Evolutionary conservation across 2,113 vertebrate species (phyloP), one percentile per base, ranked within the genome.

Genomic region (Cavia aperea): DNA sequence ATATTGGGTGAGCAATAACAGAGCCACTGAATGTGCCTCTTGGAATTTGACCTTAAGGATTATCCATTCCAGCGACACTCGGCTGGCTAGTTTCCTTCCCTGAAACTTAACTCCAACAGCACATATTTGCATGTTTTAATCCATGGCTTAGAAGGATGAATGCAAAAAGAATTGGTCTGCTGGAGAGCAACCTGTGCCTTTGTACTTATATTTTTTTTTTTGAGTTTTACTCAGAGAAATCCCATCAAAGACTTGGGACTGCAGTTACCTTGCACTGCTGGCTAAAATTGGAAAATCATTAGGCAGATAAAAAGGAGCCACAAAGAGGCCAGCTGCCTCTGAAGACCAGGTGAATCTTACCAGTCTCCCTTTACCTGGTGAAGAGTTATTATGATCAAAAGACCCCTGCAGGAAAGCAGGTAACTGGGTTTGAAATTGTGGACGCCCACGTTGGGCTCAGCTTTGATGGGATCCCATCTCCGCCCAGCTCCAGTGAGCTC

Each of bases 211-310:
- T n/a, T 56, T 19, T 7, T 92, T 56, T 93, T 92, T 94, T 65
- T 43, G 54, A 63, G 51, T 70, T 75, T 60, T 16, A 79, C 68
- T 66, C 54, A 60, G 29, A 94, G 70, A 82, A 96, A 93, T 92
- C 21, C 36, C 54, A 78, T 90, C 36, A 81, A 95, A 43, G 84
- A 66, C 81, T 89, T 18, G 1, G 3, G 39, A 7, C 11, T 84
- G 58, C n/a, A 15, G 49, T 6, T 81, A 39, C 70, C 92, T 77
- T 65, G 70, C 81, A 93, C 13, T 49, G 15, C n/a, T 68, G 15
- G 51, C 84, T 95, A 91, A 94, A 95, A 93, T 49, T 81, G 79
- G 94, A 96, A 96, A 96, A 93, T 72, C 81, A 93, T 96, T 95
- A 95, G 18, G 36, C 39, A 94, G 82, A 91, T 94, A 89, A 94